Percentiles rank a stretch among this genome's conserved stretches.
Evolutionary conservation across 1,140 invertebrate genomes (phyloP).

Genomic region (Saccostrea glomerata): DNA sequence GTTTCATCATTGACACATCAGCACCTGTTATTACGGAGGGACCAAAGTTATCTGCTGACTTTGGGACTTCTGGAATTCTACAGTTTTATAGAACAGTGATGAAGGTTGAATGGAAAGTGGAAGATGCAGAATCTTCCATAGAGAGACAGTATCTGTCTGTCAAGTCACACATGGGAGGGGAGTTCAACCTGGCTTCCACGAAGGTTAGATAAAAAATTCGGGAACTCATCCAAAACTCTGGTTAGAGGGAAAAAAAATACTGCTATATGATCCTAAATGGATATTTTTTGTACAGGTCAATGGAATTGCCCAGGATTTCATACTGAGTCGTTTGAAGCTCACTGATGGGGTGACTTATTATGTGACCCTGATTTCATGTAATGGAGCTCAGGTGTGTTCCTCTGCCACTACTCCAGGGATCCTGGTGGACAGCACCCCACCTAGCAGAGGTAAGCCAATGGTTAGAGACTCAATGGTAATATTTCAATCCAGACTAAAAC

Average conservation of each 20-base stretch:
- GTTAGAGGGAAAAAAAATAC: too few relatives aligned
- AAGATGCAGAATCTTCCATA: slow-evolving; percentile 57
- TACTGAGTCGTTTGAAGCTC: slow-evolving; percentile 49
- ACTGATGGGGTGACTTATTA: slow-evolving; percentile 60
- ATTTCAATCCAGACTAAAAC: too few relatives aligned
- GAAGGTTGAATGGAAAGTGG: slow-evolving; percentile 55
- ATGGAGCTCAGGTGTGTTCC: slow-evolving; percentile 58
- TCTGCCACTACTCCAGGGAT: background rate
- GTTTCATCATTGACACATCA: slow-evolving; percentile 60
- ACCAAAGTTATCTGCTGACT: slow-evolving; percentile 40
- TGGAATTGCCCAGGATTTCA: slow-evolving; percentile 48
- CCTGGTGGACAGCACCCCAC: slow-evolving; percentile 58
- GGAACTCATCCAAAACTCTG: too few relatives aligned
- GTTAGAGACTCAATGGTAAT: too few relatives aligned
- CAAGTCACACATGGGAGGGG: slow-evolving; percentile 57
- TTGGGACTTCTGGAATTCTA: background rate
- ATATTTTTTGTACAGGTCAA: slow-evolving; percentile 44
- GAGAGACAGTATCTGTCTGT: slow-evolving; percentile 62
- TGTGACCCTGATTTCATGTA: slow-evolving; percentile 60
- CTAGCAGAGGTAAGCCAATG: slow-evolving; percentile 51
- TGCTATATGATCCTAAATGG: too few relatives aligned
- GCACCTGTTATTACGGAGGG: slow-evolving; percentile 30
- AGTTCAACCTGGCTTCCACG: slow-evolving; percentile 52
- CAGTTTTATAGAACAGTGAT: slow-evolving; percentile 52
- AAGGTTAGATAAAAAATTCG: slow-evolving; percentile 42